Base-by-base conservation (phyloP, 2,113 vertebrate species). In the Oenanthe oenanthe region DNA sequence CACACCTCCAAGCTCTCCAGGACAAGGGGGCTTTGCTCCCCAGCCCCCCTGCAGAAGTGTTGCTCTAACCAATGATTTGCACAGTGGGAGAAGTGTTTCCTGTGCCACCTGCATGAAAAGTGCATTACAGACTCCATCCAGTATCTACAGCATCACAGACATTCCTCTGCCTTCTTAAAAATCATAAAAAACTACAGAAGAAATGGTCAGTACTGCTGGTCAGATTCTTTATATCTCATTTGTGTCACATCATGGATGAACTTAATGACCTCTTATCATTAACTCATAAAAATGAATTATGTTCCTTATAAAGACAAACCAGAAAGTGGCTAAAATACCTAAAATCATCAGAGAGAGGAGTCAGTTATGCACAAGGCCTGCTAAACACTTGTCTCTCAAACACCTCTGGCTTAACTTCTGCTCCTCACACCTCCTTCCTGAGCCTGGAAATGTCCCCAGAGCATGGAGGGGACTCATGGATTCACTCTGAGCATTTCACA, bases 1-100 rank as follows among this genome's bases (percentile, higher is more conserved):
- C 57, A 2, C 26, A 28, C 7, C 34, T 51, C 2, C 0, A 10
- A 4, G 20, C 9, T 48, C 36, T 61, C 8, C n/a, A 29, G 71
- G 57, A 32, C 54, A 57, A 79, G 45, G 6, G 31, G 45, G 95
- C 60, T 60, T 42, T 67, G 14, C 53, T 74, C 7, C 0, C 63
- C 76, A 75, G 53, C 15, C 34, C 2, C 0, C 18, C 43, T 60
- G 31, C 63, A 76, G 54, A 70, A 28, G 7, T 18, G 29, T 8
- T 15, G 2, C 14, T 42, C 43, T 67, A 26, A 84, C 67, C 56
- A 32, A 47, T 62, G 81, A 79, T 53, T 47, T 9, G 38, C 51
- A 51, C 18, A 0, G 0, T 50, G 63, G 32, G 54, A 38, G 58
- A 50, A 85, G 40, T 1, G 0, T 5, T 94, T 34, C 21, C 22